Conservation (phyloP, 2,113 vertebrate genomes). For the Notarius quadriscutis region DNA sequence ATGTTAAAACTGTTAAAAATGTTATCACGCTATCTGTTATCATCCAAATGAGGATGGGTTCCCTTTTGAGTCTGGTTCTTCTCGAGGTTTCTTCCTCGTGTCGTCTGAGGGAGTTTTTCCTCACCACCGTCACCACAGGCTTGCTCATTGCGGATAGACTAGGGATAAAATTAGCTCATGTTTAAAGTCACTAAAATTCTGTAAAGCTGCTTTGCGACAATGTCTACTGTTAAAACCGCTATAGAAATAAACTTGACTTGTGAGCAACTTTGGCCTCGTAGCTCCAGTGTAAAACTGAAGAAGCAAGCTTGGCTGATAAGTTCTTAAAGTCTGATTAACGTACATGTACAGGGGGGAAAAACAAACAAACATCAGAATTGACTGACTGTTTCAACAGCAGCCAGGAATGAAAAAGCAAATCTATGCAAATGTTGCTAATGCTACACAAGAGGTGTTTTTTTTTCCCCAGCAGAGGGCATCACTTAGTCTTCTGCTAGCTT, state of each 20-base stretch:
- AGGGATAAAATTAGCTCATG: too few relatives aligned
- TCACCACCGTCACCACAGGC: too few relatives aligned
- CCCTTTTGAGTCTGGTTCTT: too few relatives aligned
- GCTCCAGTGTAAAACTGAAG: neutral
- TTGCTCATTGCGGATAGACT: too few relatives aligned
- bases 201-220: too few relatives aligned
- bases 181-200: too few relatives aligned
- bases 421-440: neutral
- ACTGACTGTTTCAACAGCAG: neutral
- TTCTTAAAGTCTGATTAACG: neutral
- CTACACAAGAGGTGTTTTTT: neutral
- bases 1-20: too few relatives aligned
- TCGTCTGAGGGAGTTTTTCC: too few relatives aligned
- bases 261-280: neutral
- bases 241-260: neutral
- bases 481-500: neutral
- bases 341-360: neutral
- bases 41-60: too few relatives aligned
- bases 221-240: too few relatives aligned
- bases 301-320: neutral
- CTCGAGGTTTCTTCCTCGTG: too few relatives aligned
- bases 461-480: constrained; percentile 40
- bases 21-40: too few relatives aligned
- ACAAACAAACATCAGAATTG: neutral
- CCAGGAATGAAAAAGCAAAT: neutral